phyloP scores from a whole-genome alignment of 2,113 vertebrate genomes.

The Calidris pygmaea region DNA sequence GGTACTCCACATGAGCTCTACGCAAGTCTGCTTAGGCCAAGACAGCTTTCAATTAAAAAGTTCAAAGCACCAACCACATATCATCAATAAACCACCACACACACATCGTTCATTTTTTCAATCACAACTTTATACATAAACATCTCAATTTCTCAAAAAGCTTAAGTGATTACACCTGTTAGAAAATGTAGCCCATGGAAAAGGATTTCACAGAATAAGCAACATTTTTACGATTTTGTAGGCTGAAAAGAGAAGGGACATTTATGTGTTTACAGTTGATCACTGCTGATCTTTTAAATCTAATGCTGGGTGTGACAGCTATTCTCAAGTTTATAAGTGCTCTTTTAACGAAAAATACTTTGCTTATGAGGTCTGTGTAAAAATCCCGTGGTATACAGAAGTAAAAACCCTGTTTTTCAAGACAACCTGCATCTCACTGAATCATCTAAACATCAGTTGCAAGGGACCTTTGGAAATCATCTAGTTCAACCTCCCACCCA shows the following conservation, averaged over 20 bases:
- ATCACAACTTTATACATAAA: background rate
- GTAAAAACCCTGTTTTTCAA: background rate
- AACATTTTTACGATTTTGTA: background rate
- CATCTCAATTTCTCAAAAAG: background rate
- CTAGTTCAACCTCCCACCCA: background rate
- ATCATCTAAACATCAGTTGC: fast-evolving
- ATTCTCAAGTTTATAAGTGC: background rate
- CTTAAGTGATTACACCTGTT: background rate
- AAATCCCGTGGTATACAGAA: background rate
- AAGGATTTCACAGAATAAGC: background rate
- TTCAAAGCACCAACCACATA: background rate
- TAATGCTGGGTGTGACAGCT: background rate
- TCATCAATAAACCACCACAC: background rate
- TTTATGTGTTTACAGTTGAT: background rate
- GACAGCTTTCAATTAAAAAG: background rate
- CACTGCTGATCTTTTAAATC: background rate
- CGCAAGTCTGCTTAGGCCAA: background rate
- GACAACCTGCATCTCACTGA: background rate
- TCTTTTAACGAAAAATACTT: background rate
- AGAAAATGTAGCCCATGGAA: background rate
- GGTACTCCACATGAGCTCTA: background rate
- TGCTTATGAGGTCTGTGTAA: background rate
- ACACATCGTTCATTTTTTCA: background rate
- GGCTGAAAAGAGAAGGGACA: background rate
- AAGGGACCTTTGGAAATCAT: background rate